Conservation (phyloP, 2,888 invertebrate genomes). For the Hybos culiciformis region DNA sequence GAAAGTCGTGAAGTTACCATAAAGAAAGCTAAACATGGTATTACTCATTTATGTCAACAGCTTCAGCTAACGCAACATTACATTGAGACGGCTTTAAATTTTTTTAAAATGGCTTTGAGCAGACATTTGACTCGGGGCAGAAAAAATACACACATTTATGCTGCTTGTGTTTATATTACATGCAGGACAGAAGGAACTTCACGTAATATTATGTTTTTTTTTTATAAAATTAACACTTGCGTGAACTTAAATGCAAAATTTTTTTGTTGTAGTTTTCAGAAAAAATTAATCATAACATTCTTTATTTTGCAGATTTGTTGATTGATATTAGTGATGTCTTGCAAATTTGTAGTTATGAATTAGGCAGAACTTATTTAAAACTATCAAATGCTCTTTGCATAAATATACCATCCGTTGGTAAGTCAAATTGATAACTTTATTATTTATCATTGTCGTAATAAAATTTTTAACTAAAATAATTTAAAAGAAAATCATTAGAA, state of each 20-base stretch:
- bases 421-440: slow-evolving; percentile 33
- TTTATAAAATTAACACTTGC: neutral
- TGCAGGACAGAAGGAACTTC: slow-evolving; percentile 90
- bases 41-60: slow-evolving; percentile 74
- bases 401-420: slow-evolving; percentile 75
- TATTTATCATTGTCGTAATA: neutral
- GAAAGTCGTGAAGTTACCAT: slow-evolving; percentile 90
- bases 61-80: slow-evolving; percentile 79
- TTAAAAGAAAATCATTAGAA: slow-evolving; percentile 2
- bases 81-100: slow-evolving; percentile 84
- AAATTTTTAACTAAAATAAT: neutral
- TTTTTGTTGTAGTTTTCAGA: slow-evolving; percentile 1
- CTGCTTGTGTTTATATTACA: slow-evolving; percentile 95
- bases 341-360: slow-evolving; percentile 89
- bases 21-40: slow-evolving; percentile 73
- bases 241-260: neutral
- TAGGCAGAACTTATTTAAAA: slow-evolving; percentile 84
- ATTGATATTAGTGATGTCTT: slow-evolving; percentile 97
- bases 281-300: slow-evolving; percentile 30
- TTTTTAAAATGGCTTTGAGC: slow-evolving; percentile 81
- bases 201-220: slow-evolving; percentile 48
- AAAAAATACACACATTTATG: slow-evolving; percentile 78
- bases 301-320: slow-evolving; percentile 55
- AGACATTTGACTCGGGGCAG: slow-evolving; percentile 81
- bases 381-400: slow-evolving; percentile 82